phyloP scores from a whole-genome alignment of 2,797 vertebrate species.

The Diplodus sargus region DNA sequence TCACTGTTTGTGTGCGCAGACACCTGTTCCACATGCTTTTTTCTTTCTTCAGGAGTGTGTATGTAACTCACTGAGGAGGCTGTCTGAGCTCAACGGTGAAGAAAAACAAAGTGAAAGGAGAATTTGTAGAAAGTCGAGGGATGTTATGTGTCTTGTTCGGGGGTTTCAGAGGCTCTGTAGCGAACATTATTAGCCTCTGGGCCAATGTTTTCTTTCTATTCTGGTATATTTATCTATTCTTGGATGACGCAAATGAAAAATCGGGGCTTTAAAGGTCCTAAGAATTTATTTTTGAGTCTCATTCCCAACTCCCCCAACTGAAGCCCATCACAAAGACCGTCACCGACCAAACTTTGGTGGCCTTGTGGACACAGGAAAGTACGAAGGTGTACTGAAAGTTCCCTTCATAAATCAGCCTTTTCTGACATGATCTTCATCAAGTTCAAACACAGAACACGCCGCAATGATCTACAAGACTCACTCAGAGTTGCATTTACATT shows the following conservation, averaged over 20 bases:
- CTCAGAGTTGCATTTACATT: constrained; percentile 18
- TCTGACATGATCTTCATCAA: constrained; percentile 42
- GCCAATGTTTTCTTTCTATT: too few relatives aligned
- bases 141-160: background rate
- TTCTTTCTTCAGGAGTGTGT: background rate
- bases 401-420: constrained; percentile 48
- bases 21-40: constrained; percentile 50
- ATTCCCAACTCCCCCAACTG: too few relatives aligned
- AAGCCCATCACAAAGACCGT: too few relatives aligned
- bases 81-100: constrained; percentile 24
- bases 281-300: too few relatives aligned
- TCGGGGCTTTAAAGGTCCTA: too few relatives aligned
- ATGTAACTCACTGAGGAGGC: background rate
- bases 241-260: too few relatives aligned
- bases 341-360: too few relatives aligned
- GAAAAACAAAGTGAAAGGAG: constrained; percentile 33
- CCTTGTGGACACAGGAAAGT: background rate
- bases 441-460: constrained; percentile 43
- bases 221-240: too few relatives aligned
- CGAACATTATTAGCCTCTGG: too few relatives aligned
- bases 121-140: constrained; percentile 27
- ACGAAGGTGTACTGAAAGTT: constrained; percentile 30
- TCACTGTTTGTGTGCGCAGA: constrained; percentile 40
- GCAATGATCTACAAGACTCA: constrained; percentile 35
- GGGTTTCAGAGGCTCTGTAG: too few relatives aligned